phyloP scores from a whole-genome alignment of 37 sponge, comb jelly and placozoan genomes.

The Chondrosia reniformis region DNA sequence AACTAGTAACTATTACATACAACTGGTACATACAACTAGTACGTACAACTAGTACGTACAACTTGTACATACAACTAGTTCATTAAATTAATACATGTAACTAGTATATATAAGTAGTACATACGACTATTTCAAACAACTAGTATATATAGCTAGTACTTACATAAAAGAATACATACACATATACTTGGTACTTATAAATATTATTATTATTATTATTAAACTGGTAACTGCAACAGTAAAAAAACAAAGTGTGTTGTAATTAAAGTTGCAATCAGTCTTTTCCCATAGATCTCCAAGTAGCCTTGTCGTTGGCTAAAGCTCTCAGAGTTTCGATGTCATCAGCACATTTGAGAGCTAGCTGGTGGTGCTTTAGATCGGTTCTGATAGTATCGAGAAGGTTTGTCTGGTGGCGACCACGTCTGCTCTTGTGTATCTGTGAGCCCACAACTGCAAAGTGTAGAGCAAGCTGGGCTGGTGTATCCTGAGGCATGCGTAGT shows the following conservation, averaged over 20 bases:
- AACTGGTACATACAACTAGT: no score
- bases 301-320: neutral
- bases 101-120: no score
- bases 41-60: no score
- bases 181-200: no score
- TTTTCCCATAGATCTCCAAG: constrained; percentile 5
- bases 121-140: no score
- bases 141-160: no score
- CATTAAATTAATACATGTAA: no score
- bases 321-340: constrained; percentile 8
- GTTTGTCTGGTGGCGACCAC: constrained; percentile 23
- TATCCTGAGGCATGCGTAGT: constrained; percentile 13
- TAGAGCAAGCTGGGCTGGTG: constrained; percentile 15
- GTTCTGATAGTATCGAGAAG: constrained; percentile 12
- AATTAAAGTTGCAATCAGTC: constrained; percentile 7
- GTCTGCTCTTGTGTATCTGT: constrained; percentile 13
- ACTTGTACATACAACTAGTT: no score
- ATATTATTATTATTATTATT: no score
- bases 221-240: no score
- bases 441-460: constrained; percentile 28
- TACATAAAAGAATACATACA: no score
- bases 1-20: no score
- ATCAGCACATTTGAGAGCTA: neutral
- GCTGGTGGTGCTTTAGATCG: constrained; percentile 13
- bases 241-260: neutral